Evolutionary conservation across 2,797 vertebrate genomes (phyloP).

Genomic region (Threskiornis aethiopicus): DNA sequence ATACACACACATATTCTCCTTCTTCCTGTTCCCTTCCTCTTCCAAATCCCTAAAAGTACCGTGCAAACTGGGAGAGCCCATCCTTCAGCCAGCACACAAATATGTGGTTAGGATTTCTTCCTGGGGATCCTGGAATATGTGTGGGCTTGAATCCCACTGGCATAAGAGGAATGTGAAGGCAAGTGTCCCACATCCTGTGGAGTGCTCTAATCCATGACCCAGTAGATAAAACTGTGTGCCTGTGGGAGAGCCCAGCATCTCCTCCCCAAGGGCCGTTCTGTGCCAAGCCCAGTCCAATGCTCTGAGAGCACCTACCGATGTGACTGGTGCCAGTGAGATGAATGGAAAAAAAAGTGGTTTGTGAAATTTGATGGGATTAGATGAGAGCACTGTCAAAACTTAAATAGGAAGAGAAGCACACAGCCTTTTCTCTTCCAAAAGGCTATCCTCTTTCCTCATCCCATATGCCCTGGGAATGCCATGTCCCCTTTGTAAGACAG

Average conservation of each 20-base stretch:
- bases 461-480: neutral
- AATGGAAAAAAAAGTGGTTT: neutral
- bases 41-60: neutral
- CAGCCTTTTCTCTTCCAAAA: neutral
- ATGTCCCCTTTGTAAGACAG: neutral
- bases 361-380: neutral
- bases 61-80: neutral
- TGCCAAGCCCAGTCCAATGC: neutral
- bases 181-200: conserved; percentile 61
- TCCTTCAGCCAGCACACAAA: neutral
- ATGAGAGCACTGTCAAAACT: neutral
- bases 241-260: conserved; percentile 6
- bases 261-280: neutral
- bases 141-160: conserved; percentile 32
- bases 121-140: conserved; percentile 33
- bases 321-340: neutral
- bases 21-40: neutral
- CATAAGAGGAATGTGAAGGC: conserved; percentile 31
- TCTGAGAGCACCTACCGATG: neutral
- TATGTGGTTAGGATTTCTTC: conserved; percentile 39
- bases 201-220: neutral
- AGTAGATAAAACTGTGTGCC: neutral
- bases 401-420: neutral
- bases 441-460: neutral
- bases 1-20: neutral